phyloP scores from a whole-genome alignment of 2,113 vertebrate species.

The Tupaia chinensis region DNA sequence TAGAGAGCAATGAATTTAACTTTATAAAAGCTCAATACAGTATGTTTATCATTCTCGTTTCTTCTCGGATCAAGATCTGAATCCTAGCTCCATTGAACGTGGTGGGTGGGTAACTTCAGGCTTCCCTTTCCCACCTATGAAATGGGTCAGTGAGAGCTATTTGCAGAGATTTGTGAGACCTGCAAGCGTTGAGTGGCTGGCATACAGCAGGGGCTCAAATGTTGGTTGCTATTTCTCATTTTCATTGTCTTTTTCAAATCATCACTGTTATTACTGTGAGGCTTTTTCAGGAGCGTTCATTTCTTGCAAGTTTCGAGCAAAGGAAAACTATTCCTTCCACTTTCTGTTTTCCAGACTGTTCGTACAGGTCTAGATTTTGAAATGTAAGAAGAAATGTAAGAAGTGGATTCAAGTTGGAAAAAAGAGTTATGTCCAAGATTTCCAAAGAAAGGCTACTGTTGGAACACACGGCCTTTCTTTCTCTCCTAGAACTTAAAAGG shows the following conservation, averaged over 20 bases:
- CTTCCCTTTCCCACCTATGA: not conserved
- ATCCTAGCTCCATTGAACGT: not conserved
- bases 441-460: not conserved
- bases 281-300: not conserved
- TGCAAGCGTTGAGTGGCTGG: not conserved
- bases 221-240: not conserved
- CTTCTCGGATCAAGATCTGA: not conserved
- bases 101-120: not conserved
- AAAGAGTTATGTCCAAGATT: not conserved
- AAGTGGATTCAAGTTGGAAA: not conserved
- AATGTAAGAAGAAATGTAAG: slow-evolving; percentile 34
- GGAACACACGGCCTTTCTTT: not conserved
- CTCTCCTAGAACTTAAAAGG: not conserved
- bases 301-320: not conserved
- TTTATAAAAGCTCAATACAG: not conserved
- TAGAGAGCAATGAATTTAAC: not conserved
- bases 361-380: not conserved
- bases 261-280: not conserved
- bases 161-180: not conserved
- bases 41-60: not conserved
- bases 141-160: not conserved
- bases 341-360: slow-evolving; percentile 6
- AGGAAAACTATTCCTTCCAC: slow-evolving; percentile 1
- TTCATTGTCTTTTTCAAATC: not conserved
- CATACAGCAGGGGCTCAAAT: not conserved